Conservation (phyloP, 2,888 invertebrate genomes). For the Agonopterix arenella region DNA sequence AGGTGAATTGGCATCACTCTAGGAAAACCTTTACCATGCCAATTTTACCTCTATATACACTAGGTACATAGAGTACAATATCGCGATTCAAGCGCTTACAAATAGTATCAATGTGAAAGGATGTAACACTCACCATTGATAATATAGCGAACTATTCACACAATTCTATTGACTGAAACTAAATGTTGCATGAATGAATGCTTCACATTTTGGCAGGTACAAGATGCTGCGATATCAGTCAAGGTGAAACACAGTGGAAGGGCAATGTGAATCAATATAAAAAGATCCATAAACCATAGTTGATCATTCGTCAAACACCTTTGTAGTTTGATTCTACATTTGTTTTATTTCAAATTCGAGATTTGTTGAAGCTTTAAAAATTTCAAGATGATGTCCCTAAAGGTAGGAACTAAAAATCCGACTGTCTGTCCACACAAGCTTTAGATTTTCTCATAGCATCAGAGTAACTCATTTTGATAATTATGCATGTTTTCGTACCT, state of each 20-base stretch:
- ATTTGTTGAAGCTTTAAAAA: too few species aligned
- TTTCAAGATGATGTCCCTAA: slow-evolving; percentile 18
- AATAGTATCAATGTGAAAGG: too few species aligned
- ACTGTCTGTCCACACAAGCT: background rate
- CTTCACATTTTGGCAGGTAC: slow-evolving; percentile 3
- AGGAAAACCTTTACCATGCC: too few species aligned
- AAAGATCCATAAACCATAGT: slow-evolving; percentile 28
- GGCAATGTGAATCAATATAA: slow-evolving; percentile 32
- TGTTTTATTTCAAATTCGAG: too few species aligned
- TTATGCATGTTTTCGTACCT: too few species aligned
- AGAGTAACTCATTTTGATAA: too few species aligned
- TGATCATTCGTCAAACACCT: slow-evolving; percentile 34
- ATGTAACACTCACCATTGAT: too few species aligned
- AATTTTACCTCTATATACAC: too few species aligned
- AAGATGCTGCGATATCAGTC: slow-evolving; percentile 26
- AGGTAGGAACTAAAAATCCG: slow-evolving; percentile 19
- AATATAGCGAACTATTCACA: background rate
- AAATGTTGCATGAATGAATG: slow-evolving; percentile 6
- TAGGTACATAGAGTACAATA: too few species aligned
- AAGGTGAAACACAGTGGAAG: slow-evolving; percentile 33
- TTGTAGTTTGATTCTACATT: background rate
- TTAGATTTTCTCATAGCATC: background rate
- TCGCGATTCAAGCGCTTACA: too few species aligned
- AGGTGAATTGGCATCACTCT: too few species aligned
- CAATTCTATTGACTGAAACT: slow-evolving; percentile 4